phyloP scores from a whole-genome alignment of 2,113 vertebrate species.

The Semnornis frantzii region DNA sequence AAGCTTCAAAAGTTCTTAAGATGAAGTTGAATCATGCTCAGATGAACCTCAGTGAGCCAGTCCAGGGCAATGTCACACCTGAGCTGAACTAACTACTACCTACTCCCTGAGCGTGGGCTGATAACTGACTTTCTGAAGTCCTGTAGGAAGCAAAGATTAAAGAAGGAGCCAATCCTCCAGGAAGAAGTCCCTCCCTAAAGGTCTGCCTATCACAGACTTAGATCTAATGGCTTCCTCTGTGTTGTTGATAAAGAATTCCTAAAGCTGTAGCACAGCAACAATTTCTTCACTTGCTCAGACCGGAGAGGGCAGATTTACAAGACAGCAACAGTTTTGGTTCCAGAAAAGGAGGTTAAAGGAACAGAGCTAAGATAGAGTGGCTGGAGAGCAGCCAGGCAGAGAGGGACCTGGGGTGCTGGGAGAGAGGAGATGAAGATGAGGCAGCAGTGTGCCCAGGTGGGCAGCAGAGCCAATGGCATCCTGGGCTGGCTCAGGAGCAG shows the following conservation, averaged over 20 bases:
- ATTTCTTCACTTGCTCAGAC: neutral
- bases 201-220: neutral
- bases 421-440: no score
- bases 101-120: neutral
- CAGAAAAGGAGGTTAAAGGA: neutral
- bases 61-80: neutral
- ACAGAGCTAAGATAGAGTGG: neutral
- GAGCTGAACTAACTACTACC: neutral
- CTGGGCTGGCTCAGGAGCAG: no score
- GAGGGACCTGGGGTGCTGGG: no score
- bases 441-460: no score
- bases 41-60: neutral
- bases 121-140: neutral
- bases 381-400: no score
- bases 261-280: neutral
- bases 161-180: neutral
- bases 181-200: neutral
- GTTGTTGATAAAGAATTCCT: neutral
- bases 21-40: neutral
- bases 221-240: neutral
- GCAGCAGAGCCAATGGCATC: no score
- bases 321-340: neutral
- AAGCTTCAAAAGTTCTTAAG: neutral
- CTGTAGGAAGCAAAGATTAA: neutral
- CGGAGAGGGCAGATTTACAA: neutral